phyloP scores from a whole-genome alignment of 1,140 invertebrate species.

The Triops longicaudatus region DNA sequence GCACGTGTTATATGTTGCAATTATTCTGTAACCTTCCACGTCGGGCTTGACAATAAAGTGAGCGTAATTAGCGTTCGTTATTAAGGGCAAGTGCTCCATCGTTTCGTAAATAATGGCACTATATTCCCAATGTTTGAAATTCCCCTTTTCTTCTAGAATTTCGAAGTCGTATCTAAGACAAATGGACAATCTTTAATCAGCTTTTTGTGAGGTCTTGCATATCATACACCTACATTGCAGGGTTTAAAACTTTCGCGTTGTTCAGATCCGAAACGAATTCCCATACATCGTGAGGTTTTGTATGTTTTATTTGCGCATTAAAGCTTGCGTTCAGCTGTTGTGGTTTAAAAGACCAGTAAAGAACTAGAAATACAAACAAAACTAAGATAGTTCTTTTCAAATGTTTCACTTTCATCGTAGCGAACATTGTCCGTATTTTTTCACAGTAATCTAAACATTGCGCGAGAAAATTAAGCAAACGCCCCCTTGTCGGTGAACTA shows the following conservation, averaged over 20 bases:
- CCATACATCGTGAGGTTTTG: constrained; percentile 4
- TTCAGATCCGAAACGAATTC: constrained; percentile 27
- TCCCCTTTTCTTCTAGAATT: constrained; percentile 27
- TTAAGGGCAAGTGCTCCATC: constrained; percentile 25
- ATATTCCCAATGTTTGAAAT: constrained; percentile 30
- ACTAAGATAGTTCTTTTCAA: not conserved
- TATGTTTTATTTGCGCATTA: not conserved
- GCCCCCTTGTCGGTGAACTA: not conserved
- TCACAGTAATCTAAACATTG: not conserved
- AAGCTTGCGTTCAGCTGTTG: not conserved
- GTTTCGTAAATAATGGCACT: constrained; percentile 27
- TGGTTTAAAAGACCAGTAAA: not conserved
- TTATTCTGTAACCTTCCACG: constrained; percentile 24
- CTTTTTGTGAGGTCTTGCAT: no score
- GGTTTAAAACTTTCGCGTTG: constrained; percentile 26
- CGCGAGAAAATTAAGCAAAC: constrained; percentile 2
- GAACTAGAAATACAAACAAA: not conserved
- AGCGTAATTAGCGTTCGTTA: constrained; percentile 28
- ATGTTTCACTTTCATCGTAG: not conserved
- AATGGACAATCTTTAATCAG: not conserved
- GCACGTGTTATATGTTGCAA: constrained; percentile 26
- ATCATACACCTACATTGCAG: constrained; percentile 24
- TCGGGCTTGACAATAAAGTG: constrained; percentile 27
- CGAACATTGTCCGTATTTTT: not conserved
- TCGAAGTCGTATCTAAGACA: constrained; percentile 24